Conservation (phyloP, 2,888 invertebrate genomes). For the Eilema caniola region DNA sequence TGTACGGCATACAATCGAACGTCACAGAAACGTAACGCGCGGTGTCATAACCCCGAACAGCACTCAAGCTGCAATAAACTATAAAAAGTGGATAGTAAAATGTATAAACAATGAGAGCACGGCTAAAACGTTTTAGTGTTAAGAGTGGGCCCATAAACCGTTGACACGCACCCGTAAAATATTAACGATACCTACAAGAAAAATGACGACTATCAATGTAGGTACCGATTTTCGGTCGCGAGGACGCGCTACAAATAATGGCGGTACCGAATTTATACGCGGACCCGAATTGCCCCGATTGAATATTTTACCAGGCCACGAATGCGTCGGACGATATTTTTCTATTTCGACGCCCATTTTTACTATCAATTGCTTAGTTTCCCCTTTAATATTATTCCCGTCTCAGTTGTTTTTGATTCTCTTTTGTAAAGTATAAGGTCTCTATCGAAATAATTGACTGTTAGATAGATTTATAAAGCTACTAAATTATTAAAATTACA, state of each 20-base stretch:
- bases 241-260: conserved; percentile 85
- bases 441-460: background rate
- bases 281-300: conserved; percentile 85
- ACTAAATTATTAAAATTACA: background rate
- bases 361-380: conserved; percentile 86
- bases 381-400: conserved; percentile 82
- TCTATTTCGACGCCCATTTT: conserved; percentile 84
- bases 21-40: conserved; percentile 72
- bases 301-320: conserved; percentile 87
- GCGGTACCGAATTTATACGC: conserved; percentile 83
- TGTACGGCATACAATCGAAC: conserved; percentile 74
- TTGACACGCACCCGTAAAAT: conserved; percentile 86
- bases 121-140: conserved; percentile 86
- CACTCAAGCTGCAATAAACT: conserved; percentile 81
- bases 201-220: conserved; percentile 86
- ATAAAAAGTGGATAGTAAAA: conserved; percentile 86
- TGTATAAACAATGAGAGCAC: conserved; percentile 86
- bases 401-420: conserved; percentile 57
- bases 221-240: conserved; percentile 84
- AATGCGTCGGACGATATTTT: conserved; percentile 84
- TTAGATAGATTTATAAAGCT: background rate
- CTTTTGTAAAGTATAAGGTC: conserved; percentile 10
- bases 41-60: conserved; percentile 75
- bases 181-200: conserved; percentile 86
- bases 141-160: conserved; percentile 85